Evolutionary conservation across 37 sponge, comb jelly and placozoan genomes (phyloP).

Genomic region (Crambe crambe): DNA sequence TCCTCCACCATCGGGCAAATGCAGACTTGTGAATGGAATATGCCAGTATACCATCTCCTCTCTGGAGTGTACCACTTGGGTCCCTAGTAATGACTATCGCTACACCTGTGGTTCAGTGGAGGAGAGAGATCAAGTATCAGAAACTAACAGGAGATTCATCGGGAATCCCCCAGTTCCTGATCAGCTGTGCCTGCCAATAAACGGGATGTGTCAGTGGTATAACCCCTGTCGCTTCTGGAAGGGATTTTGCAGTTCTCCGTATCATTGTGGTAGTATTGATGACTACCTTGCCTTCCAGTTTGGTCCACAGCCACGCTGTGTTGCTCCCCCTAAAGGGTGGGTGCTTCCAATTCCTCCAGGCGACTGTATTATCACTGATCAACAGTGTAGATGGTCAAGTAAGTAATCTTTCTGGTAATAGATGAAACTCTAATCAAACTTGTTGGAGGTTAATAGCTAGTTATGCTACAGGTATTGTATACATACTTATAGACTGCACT

Average conservation of each 20-base stretch:
- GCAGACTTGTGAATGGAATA: slow-evolving; percentile 2
- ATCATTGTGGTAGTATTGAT: slow-evolving; percentile 18
- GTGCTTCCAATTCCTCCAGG: slow-evolving; percentile 4
- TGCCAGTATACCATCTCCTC: slow-evolving; percentile 16
- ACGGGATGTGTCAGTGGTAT: slow-evolving; percentile 30
- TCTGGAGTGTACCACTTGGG: slow-evolving; percentile 13
- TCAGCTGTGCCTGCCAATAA: slow-evolving; percentile 5
- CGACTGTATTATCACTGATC: not conserved
- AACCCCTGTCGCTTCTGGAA: slow-evolving; percentile 33
- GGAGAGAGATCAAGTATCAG: not conserved
- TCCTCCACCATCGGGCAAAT: not conserved
- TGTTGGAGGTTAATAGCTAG: too few relatives aligned
- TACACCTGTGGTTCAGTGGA: slow-evolving; percentile 16
- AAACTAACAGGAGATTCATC: too few relatives aligned
- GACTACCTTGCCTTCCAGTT: slow-evolving; percentile 9
- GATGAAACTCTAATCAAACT: too few relatives aligned
- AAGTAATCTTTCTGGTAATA: too few relatives aligned
- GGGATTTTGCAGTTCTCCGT: not conserved
- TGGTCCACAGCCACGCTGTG: slow-evolving; percentile 26
- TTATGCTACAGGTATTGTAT: too few relatives aligned
- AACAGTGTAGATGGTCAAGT: slow-evolving; percentile 30
- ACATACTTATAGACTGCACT: too few relatives aligned
- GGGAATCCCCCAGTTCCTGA: not conserved
- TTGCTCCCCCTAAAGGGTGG: slow-evolving; percentile 1
- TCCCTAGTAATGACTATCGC: not conserved